phyloP scores from a whole-genome alignment of 2,113 vertebrate genomes.

The Aix galericulata region DNA sequence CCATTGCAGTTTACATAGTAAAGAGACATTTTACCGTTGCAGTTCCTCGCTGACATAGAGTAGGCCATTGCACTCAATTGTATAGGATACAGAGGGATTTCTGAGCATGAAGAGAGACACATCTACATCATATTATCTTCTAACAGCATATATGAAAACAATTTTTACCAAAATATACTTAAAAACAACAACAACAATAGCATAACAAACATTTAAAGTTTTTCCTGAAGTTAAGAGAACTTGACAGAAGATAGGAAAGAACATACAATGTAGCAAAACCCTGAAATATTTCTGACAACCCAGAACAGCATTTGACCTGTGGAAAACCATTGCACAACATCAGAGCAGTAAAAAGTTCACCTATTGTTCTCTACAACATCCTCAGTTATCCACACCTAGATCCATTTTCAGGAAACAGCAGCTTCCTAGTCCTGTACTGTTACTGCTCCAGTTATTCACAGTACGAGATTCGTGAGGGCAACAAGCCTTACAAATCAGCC shows the following conservation, averaged over 20 bases:
- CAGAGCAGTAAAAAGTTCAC: not conserved
- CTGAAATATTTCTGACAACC: not conserved
- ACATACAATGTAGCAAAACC: fast-evolving
- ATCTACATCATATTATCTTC: not conserved
- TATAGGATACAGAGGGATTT: not conserved
- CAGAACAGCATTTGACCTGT: not conserved
- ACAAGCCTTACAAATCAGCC: not conserved
- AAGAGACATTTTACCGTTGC: no score
- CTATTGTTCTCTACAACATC: constrained; percentile 18
- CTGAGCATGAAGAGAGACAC: fast-evolving
- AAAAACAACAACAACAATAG: no score
- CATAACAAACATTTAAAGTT: not conserved
- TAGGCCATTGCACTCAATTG: not conserved
- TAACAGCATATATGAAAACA: not conserved
- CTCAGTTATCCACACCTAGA: not conserved
- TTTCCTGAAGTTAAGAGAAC: not conserved
- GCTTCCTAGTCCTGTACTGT: not conserved
- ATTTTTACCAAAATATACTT: not conserved
- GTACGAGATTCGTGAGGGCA: not conserved
- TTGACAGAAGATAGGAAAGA: not conserved
- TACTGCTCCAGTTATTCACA: not conserved
- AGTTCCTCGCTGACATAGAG: not conserved
- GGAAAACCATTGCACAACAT: not conserved
- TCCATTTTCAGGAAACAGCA: not conserved
- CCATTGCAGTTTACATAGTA: no score